phyloP scores from a whole-genome alignment of 2,888 invertebrate species.

The Agapostemon virescens region DNA sequence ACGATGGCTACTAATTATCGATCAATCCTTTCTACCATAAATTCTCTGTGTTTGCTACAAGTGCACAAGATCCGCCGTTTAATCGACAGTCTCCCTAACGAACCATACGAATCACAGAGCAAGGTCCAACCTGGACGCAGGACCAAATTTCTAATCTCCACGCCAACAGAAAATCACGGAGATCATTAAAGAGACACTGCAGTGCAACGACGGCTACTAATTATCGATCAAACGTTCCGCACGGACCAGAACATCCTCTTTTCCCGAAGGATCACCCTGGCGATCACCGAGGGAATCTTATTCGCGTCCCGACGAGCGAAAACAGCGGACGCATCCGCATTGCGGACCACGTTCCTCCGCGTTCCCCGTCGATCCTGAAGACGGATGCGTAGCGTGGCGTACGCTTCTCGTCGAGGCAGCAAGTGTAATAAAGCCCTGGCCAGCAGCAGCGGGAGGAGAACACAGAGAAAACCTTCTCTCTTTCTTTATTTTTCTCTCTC shows the following conservation, averaged over 20 bases:
- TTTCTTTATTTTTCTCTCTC: not conserved
- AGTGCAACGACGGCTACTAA: not conserved
- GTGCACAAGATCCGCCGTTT: too few species aligned
- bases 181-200: not conserved
- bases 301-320: conserved; percentile 18
- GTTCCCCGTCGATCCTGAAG: conserved; percentile 53
- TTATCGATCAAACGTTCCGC: conserved; percentile 2
- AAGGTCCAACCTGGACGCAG: not conserved
- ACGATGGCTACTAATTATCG: not conserved
- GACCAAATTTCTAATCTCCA: too few species aligned
- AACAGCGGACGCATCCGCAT: conserved; percentile 41
- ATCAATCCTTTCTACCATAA: too few species aligned
- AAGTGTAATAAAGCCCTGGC: conserved; percentile 71
- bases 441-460: conserved; percentile 19
- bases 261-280: not conserved
- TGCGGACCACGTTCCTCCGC: conserved; percentile 33
- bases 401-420: conserved; percentile 68
- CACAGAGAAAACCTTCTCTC: not conserved
- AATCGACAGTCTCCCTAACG: too few species aligned
- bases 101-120: too few species aligned
- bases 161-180: not conserved
- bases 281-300: conserved; percentile 2
- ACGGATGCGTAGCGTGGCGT: conserved; percentile 64
- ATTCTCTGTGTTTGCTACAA: too few species aligned
- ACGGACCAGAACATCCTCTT: not conserved